Percentiles rank a stretch among this genome's conserved stretches.
Evolutionary conservation across 2,888 invertebrate species (phyloP).

Genomic region (Chouioia cunea): DNA sequence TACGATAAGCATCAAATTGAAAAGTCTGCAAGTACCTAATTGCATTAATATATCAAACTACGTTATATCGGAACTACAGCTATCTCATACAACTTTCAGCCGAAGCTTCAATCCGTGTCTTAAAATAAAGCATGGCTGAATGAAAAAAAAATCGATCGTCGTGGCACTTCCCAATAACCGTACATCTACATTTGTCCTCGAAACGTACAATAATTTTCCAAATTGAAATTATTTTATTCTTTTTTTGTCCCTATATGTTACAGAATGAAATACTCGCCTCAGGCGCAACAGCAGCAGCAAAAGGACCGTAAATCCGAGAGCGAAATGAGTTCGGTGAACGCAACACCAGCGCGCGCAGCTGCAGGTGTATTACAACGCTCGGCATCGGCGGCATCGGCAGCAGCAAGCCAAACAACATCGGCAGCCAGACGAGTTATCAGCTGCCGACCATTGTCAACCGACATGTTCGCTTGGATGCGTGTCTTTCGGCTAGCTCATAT

Average conservation of each 20-base stretch:
- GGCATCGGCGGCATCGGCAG: constrained; percentile 53
- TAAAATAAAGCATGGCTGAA: too few species aligned
- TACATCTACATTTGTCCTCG: background rate
- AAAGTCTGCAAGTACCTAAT: too few species aligned
- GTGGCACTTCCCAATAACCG: background rate
- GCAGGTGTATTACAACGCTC: constrained; percentile 52
- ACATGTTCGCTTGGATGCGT: constrained; percentile 67
- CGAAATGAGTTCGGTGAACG: constrained; percentile 60
- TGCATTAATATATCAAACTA: too few species aligned
- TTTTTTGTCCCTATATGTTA: constrained; percentile 27
- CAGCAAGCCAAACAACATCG: constrained; percentile 48
- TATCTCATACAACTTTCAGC: too few species aligned
- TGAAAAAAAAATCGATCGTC: too few species aligned
- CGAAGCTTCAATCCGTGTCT: too few species aligned
- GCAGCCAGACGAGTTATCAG: constrained; percentile 48
- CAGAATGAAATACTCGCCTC: constrained; percentile 66
- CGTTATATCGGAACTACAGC: too few species aligned
- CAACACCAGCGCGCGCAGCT: constrained; percentile 57
- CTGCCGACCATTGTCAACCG: constrained; percentile 59
- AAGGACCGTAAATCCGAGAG: constrained; percentile 66
- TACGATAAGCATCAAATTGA: too few species aligned
- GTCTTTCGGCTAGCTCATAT: constrained; percentile 65
- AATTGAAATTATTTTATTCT: background rate
- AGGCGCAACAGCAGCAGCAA: constrained; percentile 62
- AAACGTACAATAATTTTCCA: background rate